Base-by-base conservation (phyloP, 2,113 vertebrate species). In the Capreolus pygargus region DNA sequence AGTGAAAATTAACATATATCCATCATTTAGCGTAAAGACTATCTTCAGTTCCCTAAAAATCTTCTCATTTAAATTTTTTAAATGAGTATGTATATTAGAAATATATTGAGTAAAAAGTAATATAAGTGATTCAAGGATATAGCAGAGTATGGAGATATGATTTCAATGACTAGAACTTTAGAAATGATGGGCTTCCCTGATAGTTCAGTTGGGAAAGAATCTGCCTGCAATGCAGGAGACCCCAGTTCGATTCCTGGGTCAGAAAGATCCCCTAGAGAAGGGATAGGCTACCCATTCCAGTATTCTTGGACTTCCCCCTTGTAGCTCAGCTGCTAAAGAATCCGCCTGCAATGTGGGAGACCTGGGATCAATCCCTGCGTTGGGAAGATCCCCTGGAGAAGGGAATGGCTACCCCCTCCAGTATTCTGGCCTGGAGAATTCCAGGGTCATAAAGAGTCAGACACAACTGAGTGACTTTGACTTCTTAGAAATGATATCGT, bases 31-130 rank as follows among this genome's bases (percentile, higher is more conserved):
- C 43, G 39, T 67, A 50, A 10, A 43, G 43, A 57, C 17, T 88
- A 57, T 92, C 82, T 60, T 92, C 60, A 57, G 50, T 82, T 16
- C 82, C 39, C 50, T 81, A 81, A 70, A 67, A 87, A 27, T 87
- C 39, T 50, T 39, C 33, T 57, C 17, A 67, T 67, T 92, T 92
- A 70, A 87, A 33, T 27, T 10, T 92, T 84, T 39, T 2, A 95
- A 88, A 45, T 94, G 21, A 89, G 36, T 74, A 28, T 64, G 57
- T 15, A 25, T 23, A 12, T 43, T n/a, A 91, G 16, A 84, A 28
- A 23, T 87, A 16, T 30, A 67, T 79, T 79, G 95, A 70, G n/a
- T 90, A 23, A 67, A 86, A 94, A 45, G 4, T 55, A 87, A 17
- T 70, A 2, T 87, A 58, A 11, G 7, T 81, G 8, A 86, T 76